Percentiles rank a stretch among this genome's conserved stretches.
These are phyloP conservation scores for Anas platyrhynchos DNA, from an alignment of 2,113 vertebrate species.

Conservation along the genomic window DNA sequence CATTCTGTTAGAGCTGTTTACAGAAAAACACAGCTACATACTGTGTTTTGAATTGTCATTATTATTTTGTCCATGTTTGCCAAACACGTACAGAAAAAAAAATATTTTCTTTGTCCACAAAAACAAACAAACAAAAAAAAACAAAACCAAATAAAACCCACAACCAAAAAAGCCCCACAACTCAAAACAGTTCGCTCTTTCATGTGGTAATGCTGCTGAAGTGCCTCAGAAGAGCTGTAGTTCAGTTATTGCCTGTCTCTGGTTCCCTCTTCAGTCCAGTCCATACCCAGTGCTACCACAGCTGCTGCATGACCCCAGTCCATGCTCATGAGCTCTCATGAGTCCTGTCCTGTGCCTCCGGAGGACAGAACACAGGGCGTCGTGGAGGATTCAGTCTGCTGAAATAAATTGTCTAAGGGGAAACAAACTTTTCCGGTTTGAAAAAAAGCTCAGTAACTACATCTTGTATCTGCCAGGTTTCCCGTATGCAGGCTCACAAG, in stretches of 20 bases:
- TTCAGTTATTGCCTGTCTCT: not conserved
- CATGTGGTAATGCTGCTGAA: not conserved
- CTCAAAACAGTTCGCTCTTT: not conserved
- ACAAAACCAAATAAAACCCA: not conserved
- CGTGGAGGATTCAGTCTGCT: not conserved
- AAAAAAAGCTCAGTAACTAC: not conserved
- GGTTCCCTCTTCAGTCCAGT: not conserved
- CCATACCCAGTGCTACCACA: not conserved
- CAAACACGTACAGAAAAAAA: not conserved
- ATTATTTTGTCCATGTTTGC: not conserved
- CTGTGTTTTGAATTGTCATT: not conserved
- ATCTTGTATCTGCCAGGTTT: not conserved
- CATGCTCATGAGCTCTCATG: not conserved
- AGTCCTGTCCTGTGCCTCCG: not conserved
- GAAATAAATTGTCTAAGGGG: not conserved
- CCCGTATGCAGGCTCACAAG: not conserved
- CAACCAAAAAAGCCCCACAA: not conserved
- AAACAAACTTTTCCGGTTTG: rapidly evolving
- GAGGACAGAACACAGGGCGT: rapidly evolving
- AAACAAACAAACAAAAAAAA: too few species aligned
- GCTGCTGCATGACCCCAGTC: not conserved
- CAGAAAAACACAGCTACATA: not conserved
- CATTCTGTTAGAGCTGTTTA: not conserved
- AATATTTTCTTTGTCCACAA: not conserved
- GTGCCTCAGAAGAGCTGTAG: not conserved